Evolutionary conservation across 1,140 invertebrate genomes (phyloP).

Genomic region (Calliphora vicina): DNA sequence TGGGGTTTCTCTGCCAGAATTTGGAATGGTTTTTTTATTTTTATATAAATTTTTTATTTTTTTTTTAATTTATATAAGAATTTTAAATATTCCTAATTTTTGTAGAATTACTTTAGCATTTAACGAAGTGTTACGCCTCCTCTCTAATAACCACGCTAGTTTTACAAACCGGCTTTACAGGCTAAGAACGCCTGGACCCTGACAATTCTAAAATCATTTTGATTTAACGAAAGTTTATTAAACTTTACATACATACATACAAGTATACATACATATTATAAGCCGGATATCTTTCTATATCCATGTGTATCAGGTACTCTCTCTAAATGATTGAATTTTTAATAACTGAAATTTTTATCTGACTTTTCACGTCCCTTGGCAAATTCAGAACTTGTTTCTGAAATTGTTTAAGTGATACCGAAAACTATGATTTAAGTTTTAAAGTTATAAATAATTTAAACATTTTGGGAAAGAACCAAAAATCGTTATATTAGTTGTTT

Average conservation of each 20-base stretch:
- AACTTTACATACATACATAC: neutral
- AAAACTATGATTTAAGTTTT: neutral
- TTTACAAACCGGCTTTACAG: constrained; percentile 31
- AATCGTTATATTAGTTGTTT: neutral
- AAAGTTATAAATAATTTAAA: neutral
- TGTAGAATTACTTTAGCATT: neutral
- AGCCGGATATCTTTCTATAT: constrained; percentile 7
- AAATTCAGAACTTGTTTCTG: neutral
- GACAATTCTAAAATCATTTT: neutral
- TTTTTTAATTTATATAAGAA: neutral
- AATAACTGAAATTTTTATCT: neutral
- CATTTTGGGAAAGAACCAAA: neutral
- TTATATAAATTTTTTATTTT: neutral
- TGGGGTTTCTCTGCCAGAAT: neutral
- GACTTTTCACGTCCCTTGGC: neutral
- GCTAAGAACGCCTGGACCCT: constrained; percentile 27
- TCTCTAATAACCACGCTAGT: neutral
- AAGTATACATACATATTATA: neutral
- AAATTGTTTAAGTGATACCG: neutral
- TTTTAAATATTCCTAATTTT: neutral
- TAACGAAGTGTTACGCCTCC: neutral
- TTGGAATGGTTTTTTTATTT: neutral
- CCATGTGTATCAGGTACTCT: neutral
- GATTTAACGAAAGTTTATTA: neutral
- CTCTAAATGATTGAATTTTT: neutral